phyloP scores from a whole-genome alignment of 2,797 vertebrate genomes.

The Betta splendens region DNA sequence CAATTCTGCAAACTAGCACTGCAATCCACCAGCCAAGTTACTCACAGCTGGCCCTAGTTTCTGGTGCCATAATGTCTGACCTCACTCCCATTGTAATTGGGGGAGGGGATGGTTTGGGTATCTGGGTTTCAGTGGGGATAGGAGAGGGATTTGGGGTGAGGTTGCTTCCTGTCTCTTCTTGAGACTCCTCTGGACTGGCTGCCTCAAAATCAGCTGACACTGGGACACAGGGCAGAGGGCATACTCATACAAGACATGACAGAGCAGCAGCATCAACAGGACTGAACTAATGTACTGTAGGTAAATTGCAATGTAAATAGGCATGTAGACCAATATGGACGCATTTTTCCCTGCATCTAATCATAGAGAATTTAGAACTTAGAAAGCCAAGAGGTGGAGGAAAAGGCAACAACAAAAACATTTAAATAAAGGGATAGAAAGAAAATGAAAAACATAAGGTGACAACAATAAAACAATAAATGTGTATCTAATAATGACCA shows the following conservation, averaged over 20 bases:
- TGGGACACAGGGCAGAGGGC: conserved; percentile 79
- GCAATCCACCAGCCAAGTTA: conserved; percentile 75
- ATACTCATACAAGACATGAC: conserved; percentile 72
- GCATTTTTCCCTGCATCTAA: conserved; percentile 15
- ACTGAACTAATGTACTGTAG: conserved; percentile 24
- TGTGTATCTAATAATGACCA: not conserved
- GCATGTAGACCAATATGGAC: conserved; percentile 23
- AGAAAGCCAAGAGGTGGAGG: conserved; percentile 29
- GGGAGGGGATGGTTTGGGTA: conserved; percentile 71
- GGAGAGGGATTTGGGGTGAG: conserved; percentile 66
- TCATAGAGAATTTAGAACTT: conserved; percentile 25
- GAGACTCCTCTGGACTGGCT: conserved; percentile 74
- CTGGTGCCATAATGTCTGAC: conserved; percentile 61
- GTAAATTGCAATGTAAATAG: conserved; percentile 2
- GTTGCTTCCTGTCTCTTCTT: conserved; percentile 68
- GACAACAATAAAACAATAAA: conserved; percentile 5
- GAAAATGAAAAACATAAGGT: conserved; percentile 15
- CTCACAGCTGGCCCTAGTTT: conserved; percentile 82
- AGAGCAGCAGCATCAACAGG: conserved; percentile 53
- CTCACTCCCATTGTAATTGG: conserved; percentile 67
- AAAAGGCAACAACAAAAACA: conserved; percentile 5
- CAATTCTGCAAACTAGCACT: conserved; percentile 78
- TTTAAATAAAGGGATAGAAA: conserved; percentile 10
- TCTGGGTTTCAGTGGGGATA: conserved; percentile 66
- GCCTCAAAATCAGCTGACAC: conserved; percentile 77